Conservation (phyloP, 2,797 vertebrate genomes). For the Alca torda region DNA sequence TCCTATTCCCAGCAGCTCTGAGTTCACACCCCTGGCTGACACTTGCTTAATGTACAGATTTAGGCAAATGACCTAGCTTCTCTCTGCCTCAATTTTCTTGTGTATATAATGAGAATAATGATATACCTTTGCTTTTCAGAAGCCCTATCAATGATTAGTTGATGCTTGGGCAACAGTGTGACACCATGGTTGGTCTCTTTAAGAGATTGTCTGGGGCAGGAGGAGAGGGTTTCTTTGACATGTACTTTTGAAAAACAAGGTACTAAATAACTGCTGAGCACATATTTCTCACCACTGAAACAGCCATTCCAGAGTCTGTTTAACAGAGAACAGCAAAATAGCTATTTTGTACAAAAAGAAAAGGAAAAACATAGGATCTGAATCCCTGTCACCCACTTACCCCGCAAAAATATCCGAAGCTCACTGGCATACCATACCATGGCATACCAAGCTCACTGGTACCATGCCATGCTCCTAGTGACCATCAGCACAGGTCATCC, state of each 20-base stretch:
- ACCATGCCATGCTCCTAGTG: background rate
- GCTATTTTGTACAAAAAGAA: background rate
- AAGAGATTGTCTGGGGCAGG: background rate
- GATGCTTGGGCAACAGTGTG: background rate
- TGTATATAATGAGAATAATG: background rate
- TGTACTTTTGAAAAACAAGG: background rate
- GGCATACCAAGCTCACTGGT: background rate
- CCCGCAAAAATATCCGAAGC: background rate
- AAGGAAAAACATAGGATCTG: background rate
- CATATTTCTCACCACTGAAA: background rate
- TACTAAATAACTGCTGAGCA: background rate
- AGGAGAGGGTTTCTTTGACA: background rate
- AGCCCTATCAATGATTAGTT: background rate
- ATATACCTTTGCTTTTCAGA: background rate
- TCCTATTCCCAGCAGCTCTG: background rate
- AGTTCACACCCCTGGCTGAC: background rate
- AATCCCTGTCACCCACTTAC: background rate
- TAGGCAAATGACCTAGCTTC: background rate
- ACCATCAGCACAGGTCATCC: background rate
- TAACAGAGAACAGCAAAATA: background rate
- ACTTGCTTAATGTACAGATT: background rate
- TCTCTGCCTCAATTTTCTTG: background rate
- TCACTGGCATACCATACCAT: background rate
- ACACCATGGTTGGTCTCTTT: background rate
- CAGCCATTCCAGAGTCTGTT: background rate